These are phyloP conservation scores for Alexandromys fortis DNA, from an alignment of 2,113 vertebrate species.

Conservation along the genomic window DNA sequence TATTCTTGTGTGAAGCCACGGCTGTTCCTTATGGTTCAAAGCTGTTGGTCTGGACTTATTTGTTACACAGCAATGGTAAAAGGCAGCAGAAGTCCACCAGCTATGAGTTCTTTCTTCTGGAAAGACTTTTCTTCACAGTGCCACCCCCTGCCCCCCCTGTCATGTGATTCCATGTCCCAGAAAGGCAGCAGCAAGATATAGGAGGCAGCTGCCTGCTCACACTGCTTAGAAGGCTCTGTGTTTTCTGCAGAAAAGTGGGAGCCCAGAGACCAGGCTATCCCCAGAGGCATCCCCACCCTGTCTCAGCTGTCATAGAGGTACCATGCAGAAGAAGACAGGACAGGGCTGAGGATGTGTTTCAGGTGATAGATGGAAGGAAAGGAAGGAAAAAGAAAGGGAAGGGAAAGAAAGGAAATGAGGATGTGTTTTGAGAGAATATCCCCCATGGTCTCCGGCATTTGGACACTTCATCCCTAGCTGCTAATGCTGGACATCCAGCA, in stretches of 20 bases:
- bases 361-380: background rate
- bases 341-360: background rate
- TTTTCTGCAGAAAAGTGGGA: background rate
- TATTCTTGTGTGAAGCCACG: background rate
- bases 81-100: too few species aligned
- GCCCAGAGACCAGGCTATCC: background rate
- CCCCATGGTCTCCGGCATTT: background rate
- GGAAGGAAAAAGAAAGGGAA: background rate
- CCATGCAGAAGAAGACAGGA: background rate
- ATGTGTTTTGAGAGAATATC: background rate
- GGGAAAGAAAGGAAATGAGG: fast-evolving
- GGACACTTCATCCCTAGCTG: background rate
- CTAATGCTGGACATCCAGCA: background rate
- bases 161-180: background rate
- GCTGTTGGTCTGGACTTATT: background rate
- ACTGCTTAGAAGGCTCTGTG: background rate
- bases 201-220: background rate
- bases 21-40: background rate
- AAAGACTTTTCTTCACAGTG: background rate
- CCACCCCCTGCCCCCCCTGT: background rate
- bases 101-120: background rate
- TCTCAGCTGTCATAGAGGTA: background rate
- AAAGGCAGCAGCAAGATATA: too few species aligned
- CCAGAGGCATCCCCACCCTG: background rate
- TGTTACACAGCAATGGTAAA: background rate